Conservation (phyloP, 2,888 invertebrate species). For the Laspeyria flexula region DNA sequence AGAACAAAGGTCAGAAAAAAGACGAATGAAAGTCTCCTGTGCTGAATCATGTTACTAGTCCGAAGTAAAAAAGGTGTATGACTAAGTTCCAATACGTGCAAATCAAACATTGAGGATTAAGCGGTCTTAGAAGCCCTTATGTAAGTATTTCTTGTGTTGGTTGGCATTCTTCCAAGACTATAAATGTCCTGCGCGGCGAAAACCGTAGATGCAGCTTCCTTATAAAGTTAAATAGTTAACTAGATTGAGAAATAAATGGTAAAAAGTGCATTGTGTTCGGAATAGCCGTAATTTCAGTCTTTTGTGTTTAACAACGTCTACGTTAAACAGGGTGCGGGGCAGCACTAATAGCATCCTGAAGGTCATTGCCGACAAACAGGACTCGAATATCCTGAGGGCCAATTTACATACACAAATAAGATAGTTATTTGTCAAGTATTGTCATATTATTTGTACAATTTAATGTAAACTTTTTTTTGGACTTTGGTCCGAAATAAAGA, state of each 20-base stretch:
- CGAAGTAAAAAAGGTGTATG: slow-evolving; percentile 1
- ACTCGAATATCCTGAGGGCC: too few species aligned
- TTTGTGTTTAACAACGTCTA: too few species aligned
- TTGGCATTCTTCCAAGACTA: slow-evolving; percentile 73
- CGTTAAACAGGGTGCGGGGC: too few species aligned
- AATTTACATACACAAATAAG: too few species aligned
- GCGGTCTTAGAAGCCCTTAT: slow-evolving; percentile 50
- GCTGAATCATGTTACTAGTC: slow-evolving; percentile 7
- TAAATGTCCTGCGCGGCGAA: slow-evolving; percentile 62
- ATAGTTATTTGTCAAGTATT: too few species aligned
- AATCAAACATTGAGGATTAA: slow-evolving; percentile 29
- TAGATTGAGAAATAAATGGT: slow-evolving; percentile 25
- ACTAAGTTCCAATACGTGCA: slow-evolving; percentile 15
- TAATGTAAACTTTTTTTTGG: too few species aligned
- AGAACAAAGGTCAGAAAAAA: slow-evolving; percentile 5
- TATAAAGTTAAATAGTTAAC: slow-evolving; percentile 44
- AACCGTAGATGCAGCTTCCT: slow-evolving; percentile 63
- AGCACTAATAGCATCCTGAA: too few species aligned
- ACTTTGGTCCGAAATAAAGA: too few species aligned
- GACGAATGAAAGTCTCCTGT: not conserved
- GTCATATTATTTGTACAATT: too few species aligned
- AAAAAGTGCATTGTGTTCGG: too few species aligned
- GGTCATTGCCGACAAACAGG: too few species aligned
- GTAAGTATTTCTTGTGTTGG: slow-evolving; percentile 56
- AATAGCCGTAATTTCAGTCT: too few species aligned